Evolutionary conservation across 1,140 invertebrate genomes (phyloP), one percentile per base, ranked within the genome.

Genomic region (Planococcus citri): DNA sequence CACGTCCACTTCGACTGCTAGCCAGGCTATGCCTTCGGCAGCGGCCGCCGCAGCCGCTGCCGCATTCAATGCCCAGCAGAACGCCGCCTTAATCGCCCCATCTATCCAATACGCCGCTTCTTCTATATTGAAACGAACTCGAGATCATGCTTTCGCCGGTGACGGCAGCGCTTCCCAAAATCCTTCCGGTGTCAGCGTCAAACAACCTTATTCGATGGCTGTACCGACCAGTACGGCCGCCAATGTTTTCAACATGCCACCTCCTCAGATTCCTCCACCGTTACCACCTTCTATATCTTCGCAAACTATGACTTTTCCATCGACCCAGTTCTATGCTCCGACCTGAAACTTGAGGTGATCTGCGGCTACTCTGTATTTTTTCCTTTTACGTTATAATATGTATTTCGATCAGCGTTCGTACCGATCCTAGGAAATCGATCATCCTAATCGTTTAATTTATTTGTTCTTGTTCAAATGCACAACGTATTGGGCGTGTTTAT

Each of bases 121-220:
- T 24, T 64, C 60, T 14, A 70, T 60, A 22, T 22, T 74, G 60
- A 74, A 74, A 33, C 71, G 73, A 20, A 72, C 72, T 2, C 73
- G 73, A 71, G 72, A 74, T 24, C 70, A 74, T 58, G 73, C 73
- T 21, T 74, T 74, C 25, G 75, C 76, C 9, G 68, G 41, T 25
- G 73, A 72, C 67, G 70, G 64, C 17, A 22, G 68, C 1, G 70
- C 73, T 29, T 71, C 73, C 12, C 73, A 73, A 17, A 68, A 73
- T 24, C 72, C 72, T 25, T 71, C 73, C 14, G 27, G 41, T 21
- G 57, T 58, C n/a, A 71, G 71, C 33, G 22, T 69, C 37, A 58
- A 69, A 29, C 69, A 57, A 10, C 58, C 68, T 25, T 33, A 68
- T 14, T 41, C 71, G 1, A 58, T 41, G 3, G 69, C 51, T 8